Evolutionary conservation across 2,113 vertebrate genomes (phyloP).

Genomic region (Sinocyclocheilus rhinocerous): DNA sequence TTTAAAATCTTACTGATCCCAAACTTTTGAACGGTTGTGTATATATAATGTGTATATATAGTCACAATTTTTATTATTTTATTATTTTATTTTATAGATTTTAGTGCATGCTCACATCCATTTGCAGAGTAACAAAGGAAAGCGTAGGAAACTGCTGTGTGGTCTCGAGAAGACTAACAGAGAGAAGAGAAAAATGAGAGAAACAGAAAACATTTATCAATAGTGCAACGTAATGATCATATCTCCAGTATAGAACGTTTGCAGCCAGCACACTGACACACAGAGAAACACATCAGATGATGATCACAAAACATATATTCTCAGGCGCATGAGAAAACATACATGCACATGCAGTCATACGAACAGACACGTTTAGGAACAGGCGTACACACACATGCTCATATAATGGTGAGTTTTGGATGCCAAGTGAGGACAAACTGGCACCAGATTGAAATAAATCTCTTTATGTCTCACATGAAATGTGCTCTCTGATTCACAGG

Average conservation of each 20-base stretch:
- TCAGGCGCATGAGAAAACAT: not conserved
- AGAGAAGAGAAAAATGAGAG: slow-evolving; percentile 10
- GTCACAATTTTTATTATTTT: no score
- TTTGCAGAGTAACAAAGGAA: slow-evolving; percentile 67
- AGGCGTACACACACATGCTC: not conserved
- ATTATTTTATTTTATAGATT: no score
- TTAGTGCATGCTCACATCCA: slow-evolving; percentile 56
- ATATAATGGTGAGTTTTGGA: not conserved
- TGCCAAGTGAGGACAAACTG: not conserved
- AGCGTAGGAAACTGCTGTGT: slow-evolving; percentile 71
- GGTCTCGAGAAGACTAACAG: slow-evolving; percentile 42
- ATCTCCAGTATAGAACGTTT: not conserved
- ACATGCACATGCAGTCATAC: not conserved
- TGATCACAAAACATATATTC: not conserved
- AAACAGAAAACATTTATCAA: not conserved
- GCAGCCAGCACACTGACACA: not conserved
- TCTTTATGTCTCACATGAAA: slow-evolving; percentile 28
- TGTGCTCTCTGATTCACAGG: slow-evolving; percentile 57
- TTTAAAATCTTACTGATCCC: no score
- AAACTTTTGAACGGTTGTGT: no score
- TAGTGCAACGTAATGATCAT: not conserved
- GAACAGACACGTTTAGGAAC: not conserved
- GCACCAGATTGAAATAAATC: slow-evolving; percentile 18
- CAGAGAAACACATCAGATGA: not conserved
- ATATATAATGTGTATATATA: no score